Evolutionary conservation across 2,113 vertebrate genomes (phyloP), one percentile per base, ranked within the genome.

Genomic region (Pseudorectes ferrugineus): DNA sequence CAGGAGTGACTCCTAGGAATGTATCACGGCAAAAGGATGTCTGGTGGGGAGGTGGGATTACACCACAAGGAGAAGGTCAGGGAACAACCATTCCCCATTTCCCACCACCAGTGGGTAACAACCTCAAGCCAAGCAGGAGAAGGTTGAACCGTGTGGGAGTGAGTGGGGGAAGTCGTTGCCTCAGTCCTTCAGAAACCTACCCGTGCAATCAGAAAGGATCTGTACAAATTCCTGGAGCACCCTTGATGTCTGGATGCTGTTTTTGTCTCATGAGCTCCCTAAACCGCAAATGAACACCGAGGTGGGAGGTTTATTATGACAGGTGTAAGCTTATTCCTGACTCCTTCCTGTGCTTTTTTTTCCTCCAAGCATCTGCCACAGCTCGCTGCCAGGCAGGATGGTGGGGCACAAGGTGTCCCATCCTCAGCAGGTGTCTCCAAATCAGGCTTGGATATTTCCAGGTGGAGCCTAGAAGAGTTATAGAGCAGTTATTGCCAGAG

Each of bases 71-170:
- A 29, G 48, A 28, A 40, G 45, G 70, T 54, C 15, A 33, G 36
- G 23, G 23, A 61, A 9, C 12, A 31, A 2, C 21, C 51, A 2
- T 35, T 42, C 26, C 23, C 33, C 5, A 0, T 70, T 77, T 59
- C 12, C 25, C 6, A 4, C 33, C 3, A 7, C 19, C 35, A 11
- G 33, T 6, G 46, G 15, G 33, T 31, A 36, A 40, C 20, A 12
- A 42, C 21, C 28, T 74, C 48, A 78, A 71, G 40, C 19, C 26
- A 57, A 51, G 28, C 25, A 33, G 55, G 52, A 46, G 25, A 36
- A 55, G 21, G 25, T 54, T 2, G 0, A 9, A 6, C 12, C 4
- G 0, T 1, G 29, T 24, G 16, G 3, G 31, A 49, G 31, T 1
- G 4, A 54, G 17, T 15, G 46, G 49, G 54, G 31, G 38, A 40